Conservation (phyloP, 2,888 invertebrate genomes). For the Callyntrura guangdongensis region DNA sequence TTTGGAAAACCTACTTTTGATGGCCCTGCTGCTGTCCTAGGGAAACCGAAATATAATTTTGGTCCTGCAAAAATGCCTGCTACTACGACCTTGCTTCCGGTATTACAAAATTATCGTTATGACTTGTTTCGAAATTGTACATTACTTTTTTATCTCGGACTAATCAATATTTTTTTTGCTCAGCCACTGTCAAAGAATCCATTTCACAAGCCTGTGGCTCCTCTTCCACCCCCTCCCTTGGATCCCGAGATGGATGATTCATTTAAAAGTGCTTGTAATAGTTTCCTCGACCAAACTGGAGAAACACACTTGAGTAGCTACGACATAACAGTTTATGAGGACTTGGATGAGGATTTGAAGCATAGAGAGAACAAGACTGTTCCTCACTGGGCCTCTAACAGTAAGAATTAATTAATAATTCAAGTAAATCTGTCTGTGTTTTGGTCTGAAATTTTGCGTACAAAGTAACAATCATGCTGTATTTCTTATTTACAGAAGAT, state of each 20-base stretch:
- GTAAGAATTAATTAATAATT: conserved; percentile 74
- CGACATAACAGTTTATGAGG: conserved; percentile 82
- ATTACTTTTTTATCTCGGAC: no score
- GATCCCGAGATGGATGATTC: conserved; percentile 68
- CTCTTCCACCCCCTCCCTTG: neutral
- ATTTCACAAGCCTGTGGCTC: conserved; percentile 18
- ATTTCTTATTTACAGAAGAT: conserved; percentile 58
- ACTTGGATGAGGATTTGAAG: conserved; percentile 81
- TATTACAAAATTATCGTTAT: no score
- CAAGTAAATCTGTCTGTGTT: neutral
- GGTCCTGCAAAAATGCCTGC: conserved; percentile 44
- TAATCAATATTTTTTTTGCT: conserved; percentile 4
- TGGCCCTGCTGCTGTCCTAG: neutral
- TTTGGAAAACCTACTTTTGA: conserved; percentile 13
- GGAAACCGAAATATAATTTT: conserved; percentile 52
- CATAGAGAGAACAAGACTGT: conserved; percentile 82
- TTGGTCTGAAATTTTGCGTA: neutral
- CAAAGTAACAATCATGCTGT: conserved; percentile 11
- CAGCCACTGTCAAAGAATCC: conserved; percentile 53
- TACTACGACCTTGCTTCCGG: conserved; percentile 8
- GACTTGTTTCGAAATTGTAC: neutral
- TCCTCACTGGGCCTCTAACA: conserved; percentile 81
- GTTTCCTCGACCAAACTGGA: conserved; percentile 74
- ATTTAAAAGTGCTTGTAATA: conserved; percentile 64
- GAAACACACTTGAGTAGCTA: conserved; percentile 79